Evolutionary conservation across 2,113 vertebrate genomes (phyloP), one percentile per base, ranked within the genome.

Genomic region (Furnarius figulus): DNA sequence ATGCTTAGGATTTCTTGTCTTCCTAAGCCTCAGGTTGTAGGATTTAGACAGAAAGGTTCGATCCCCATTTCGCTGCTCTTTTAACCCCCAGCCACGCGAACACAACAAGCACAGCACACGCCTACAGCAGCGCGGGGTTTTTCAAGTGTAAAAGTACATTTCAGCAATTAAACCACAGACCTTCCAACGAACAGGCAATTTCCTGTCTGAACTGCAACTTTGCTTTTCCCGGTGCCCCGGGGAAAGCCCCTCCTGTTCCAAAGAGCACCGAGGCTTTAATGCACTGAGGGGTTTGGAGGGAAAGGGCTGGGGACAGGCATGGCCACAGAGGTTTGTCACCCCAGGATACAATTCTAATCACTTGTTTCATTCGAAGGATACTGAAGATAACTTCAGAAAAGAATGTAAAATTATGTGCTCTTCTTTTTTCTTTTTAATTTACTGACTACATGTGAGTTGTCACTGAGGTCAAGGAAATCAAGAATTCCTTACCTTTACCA

Each of bases 31-130:
- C 52, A 4, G 28, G 7, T 11, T 33, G 21, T 11, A 39, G 22
- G 9, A 50, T 52, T 52, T 35, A 12, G 31, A 35, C n/a, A 37
- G 20, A 50, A 73, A 77, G 39, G 17, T 47, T 59, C 37, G 19
- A 27, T 7, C 25, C 39, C 6, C 28, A 4, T 46, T 56, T 65
- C 33, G n/a, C 33, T 61, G 31, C 47, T 61, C 28, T 40, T 70
- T 47, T 13, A 52, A 7, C 4, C 10, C 13, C 15, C 0, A 0
- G 9, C 62, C 50, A 3, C 8, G 12, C 1, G 52, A 80, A 23
- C 28, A 68, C 19, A 28, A 28, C 5, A 2, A 0, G 0, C 18
- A 31, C 8, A 59, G 4, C 39, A 13, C 6, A 71, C 16, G 8
- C 53, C 67, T 17, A 27, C 30, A 8, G 46, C 61, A 30, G 52